Conservation (phyloP, 1,140 invertebrate species). For the Aethina tumida region DNA sequence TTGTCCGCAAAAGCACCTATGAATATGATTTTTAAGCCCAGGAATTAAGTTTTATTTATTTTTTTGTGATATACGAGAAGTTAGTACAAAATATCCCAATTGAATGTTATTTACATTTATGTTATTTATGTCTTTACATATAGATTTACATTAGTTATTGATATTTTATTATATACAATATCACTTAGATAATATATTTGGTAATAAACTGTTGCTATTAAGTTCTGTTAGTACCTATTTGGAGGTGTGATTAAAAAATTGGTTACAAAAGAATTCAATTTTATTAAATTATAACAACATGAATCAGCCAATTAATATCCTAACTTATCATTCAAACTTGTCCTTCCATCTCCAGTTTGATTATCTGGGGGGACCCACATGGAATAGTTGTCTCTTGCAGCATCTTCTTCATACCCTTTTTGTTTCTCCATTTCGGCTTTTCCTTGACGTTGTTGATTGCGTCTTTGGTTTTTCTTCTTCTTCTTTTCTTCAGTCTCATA, state of each 20-base stretch:
- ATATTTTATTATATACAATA: too few species aligned
- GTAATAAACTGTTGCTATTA: too few species aligned
- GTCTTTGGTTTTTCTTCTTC: slow-evolving; percentile 27
- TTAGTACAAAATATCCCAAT: slow-evolving; percentile 1
- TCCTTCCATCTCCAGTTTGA: slow-evolving; percentile 72
- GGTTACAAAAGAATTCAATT: too few species aligned
- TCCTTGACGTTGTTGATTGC: slow-evolving; percentile 33
- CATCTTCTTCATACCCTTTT: slow-evolving; percentile 40
- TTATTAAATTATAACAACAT: too few species aligned
- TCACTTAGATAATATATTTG: too few species aligned
- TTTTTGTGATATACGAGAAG: not conserved
- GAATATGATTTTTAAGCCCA: slow-evolving; percentile 52
- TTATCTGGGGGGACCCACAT: slow-evolving; percentile 66
- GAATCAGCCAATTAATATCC: too few species aligned
- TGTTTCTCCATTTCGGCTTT: slow-evolving; percentile 37
- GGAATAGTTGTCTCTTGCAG: slow-evolving; percentile 52
- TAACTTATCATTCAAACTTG: slow-evolving; percentile 70
- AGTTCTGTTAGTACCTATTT: too few species aligned
- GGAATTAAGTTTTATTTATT: slow-evolving; percentile 10
- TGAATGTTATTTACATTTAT: too few species aligned
- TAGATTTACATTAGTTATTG: too few species aligned
- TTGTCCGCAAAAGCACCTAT: slow-evolving; percentile 61
- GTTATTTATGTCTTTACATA: too few species aligned
- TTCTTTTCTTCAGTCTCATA: slow-evolving; percentile 16
- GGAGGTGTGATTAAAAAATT: too few species aligned